Evolutionary conservation across 2,888 invertebrate species (phyloP), one percentile per base, ranked within the genome.

Genomic region (Cotesia congregata): DNA sequence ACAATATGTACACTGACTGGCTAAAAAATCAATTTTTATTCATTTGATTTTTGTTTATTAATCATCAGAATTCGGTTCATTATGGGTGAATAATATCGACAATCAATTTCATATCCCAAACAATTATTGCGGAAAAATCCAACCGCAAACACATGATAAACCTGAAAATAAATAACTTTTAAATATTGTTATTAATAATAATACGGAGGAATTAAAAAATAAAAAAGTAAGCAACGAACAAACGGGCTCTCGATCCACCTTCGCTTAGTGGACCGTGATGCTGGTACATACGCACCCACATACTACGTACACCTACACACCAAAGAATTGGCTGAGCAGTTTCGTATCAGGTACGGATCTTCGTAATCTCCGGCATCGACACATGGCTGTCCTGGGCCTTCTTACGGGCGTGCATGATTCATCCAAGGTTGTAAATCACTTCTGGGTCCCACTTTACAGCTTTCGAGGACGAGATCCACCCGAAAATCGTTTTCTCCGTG

Each of bases 351-450:
- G 80, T 80, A 83, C 83, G 80, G 83, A 86, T 87, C 87, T 86
- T 82, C 81, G 83, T 86, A 87, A 88, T 87, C 87, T 86, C 83
- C 82, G 82, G 82, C 86, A 88, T 87, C 88, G 87, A 86, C 86
- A 85, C 85, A 82, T 80, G 82, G 83, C 83, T 85, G 80, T 81
- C 79, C 81, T 81, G 81, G 77, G 77, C 79, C 79, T 80, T 80
- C 80, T 84, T 83, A 81, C 82, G 82, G 83, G 80, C 82, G 83
- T 77, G 85, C 85, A 86, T 86, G 87, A 87, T 87, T 87, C 87
- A 88, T 85, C 83, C 79, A 77, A 79, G 80, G 79, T 77, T 80
- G 83, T 82, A 81, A 81, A 81, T 81, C 81, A 81, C 78, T 72
- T 72, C 67, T 72, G 77, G 77, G 80, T 78, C 77, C 74, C 78